A percentile compares a stretch with the other conserved stretches of the same genome.
phyloP scores from a whole-genome alignment of 2,113 vertebrate genomes.

The Oxyruncus cristatus region DNA sequence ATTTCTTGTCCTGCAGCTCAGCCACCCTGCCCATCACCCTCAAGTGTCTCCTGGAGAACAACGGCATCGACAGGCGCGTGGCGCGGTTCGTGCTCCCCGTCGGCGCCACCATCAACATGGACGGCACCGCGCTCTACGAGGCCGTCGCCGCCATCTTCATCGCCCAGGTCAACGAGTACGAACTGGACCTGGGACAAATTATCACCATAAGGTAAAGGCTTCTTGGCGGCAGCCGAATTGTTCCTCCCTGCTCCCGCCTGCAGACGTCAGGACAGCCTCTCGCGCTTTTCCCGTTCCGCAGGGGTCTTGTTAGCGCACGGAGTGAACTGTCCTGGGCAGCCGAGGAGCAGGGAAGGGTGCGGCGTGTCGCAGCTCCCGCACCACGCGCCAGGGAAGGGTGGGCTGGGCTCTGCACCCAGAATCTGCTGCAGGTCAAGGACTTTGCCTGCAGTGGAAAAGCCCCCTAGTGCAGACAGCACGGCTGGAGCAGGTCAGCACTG shows the following conservation, averaged over 20 bases:
- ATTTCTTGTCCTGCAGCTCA: conserved; percentile 70
- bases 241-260: background rate
- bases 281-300: accelerated
- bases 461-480: accelerated
- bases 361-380: accelerated
- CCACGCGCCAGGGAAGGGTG: background rate
- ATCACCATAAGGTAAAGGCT: conserved; percentile 84
- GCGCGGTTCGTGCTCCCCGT: conserved; percentile 87
- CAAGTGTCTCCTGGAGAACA: conserved; percentile 90
- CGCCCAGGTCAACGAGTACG: conserved; percentile 87
- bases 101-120: conserved; percentile 91
- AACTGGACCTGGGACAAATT: conserved; percentile 86
- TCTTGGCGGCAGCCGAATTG: background rate
- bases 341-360: background rate
- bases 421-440: background rate
- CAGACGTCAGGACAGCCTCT: accelerated
- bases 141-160: conserved; percentile 89
- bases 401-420: background rate
- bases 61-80: conserved; percentile 81
- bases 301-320: background rate
- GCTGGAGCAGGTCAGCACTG: background rate
- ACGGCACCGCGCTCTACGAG: conserved; percentile 86
- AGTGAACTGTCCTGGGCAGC: background rate
- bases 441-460: background rate
- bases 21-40: conserved; percentile 90